Conservation (phyloP, 2,888 invertebrate species). For the Helleia helle region DNA sequence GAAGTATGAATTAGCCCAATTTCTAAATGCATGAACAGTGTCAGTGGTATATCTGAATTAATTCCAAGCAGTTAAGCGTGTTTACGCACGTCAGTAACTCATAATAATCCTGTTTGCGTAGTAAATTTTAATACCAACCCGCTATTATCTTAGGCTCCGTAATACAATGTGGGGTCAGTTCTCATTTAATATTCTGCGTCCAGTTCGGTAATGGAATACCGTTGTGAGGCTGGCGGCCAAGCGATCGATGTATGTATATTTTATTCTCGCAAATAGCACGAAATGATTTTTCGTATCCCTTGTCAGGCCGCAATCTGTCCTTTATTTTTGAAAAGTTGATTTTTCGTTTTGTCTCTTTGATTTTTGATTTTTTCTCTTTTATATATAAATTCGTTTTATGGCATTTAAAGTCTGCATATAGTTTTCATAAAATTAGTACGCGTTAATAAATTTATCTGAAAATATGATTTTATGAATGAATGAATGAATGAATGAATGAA, state of each 20-base stretch:
- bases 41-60: constrained; percentile 15
- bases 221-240: constrained; percentile 47
- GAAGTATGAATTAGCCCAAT: too few species aligned
- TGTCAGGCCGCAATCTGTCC: constrained; percentile 40
- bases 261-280: constrained; percentile 62
- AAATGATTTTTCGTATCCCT: constrained; percentile 55
- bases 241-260: constrained; percentile 62
- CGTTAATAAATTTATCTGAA: too few species aligned
- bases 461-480: too few species aligned
- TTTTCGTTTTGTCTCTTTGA: constrained; percentile 11
- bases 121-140: constrained; percentile 23
- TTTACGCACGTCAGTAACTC: constrained; percentile 16
- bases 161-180: constrained; percentile 42
- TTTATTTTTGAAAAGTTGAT: constrained; percentile 14
- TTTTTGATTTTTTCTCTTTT: constrained; percentile 13
- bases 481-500: too few species aligned
- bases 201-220: constrained; percentile 63
- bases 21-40: neutral
- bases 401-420: too few species aligned
- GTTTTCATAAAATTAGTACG: too few species aligned
- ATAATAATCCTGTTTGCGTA: constrained; percentile 18
- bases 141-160: constrained; percentile 30
- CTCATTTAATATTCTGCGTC: constrained; percentile 58
- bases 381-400: too few species aligned
- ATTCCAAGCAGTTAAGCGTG: constrained; percentile 12